Evolutionary conservation across 2,113 vertebrate species (phyloP).

Genomic region (Nanorana parkeri): DNA sequence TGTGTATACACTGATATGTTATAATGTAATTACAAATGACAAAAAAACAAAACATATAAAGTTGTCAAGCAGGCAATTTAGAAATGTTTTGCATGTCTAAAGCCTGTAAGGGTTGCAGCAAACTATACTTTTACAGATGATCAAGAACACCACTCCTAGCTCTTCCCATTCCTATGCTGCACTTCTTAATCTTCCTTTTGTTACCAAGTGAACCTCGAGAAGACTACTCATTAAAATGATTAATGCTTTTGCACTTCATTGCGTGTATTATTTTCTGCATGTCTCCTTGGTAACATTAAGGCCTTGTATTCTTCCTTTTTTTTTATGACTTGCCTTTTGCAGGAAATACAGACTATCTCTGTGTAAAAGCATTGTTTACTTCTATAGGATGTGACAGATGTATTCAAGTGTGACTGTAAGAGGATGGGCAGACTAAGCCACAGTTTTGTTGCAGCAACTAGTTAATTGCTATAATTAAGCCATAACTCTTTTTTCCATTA

Average conservation of each 20-base stretch:
- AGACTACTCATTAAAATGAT: conserved; percentile 59
- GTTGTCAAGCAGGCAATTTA: conserved; percentile 54
- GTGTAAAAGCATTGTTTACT: background rate
- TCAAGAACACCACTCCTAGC: background rate
- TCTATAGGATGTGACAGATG: conserved; percentile 29
- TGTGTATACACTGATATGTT: too few species aligned
- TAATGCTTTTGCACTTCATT: conserved; percentile 59
- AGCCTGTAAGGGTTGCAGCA: background rate
- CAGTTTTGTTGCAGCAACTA: too few species aligned
- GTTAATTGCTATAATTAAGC: too few species aligned
- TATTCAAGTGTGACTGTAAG: conserved; percentile 11
- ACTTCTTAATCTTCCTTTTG: background rate
- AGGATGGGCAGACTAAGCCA: too few species aligned
- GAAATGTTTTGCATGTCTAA: conserved; percentile 17
- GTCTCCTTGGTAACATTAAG: conserved; percentile 62
- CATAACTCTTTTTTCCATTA: too few species aligned
- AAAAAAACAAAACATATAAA: conserved; percentile 57
- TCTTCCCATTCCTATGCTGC: background rate
- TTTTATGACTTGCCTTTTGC: background rate
- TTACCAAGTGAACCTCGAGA: background rate
- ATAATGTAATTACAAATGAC: conserved; percentile 14
- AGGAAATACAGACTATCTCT: background rate
- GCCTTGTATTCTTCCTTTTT: background rate
- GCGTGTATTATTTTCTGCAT: conserved; percentile 29
- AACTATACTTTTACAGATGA: conserved; percentile 35